Base-by-base conservation (phyloP, 2,888 invertebrate species). In the Malachius bipustulatus region DNA sequence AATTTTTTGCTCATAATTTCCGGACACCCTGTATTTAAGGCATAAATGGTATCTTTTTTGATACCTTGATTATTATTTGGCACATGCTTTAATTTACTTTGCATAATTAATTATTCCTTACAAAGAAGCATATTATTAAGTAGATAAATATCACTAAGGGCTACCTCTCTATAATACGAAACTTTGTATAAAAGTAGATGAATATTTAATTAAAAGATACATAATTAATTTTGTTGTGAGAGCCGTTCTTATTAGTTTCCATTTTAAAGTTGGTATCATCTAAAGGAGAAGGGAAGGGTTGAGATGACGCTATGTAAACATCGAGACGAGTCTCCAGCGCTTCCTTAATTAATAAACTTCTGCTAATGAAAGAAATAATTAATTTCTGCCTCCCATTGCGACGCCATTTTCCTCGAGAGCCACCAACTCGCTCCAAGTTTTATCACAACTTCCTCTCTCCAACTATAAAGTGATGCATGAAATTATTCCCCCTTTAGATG, bases 311-410 rank as follows among this genome's bases (percentile, higher is more conserved):
- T 60, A 52, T 51, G 57, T 56, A 60, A 62, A 62, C 62, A 61
- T 53, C 55, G 54, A 59, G 61, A 60, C 60, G 55, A 56, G 56
- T 57, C 57, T 56, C 53, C 49, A 57, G 58, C 56, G 62, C 62
- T 62, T 62, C 63, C 61, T 63, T 63, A 63, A 63, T 63, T 63
- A 63, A 63, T 63, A 63, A 63, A 63, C 62, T 63, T 62, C 60
- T 61, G 56, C 62, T 62, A 63, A 63, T 62, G 62, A 63, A 63
- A 63, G 63, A 63, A 63, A 63, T 63, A 63, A 62, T 63, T 63
- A 63, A 63, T 63, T 62, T 62, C 62, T 57, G 60, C 60, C 58
- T 57, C 56, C 54, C 54, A 55, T 49, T 56, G 54, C 53, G 49
- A 46, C 54, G 51, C 52, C 52, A 45, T 50, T 47, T 46, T 41